Evolutionary conservation across 2,113 vertebrate species (phyloP), one percentile per base, ranked within the genome.

Genomic region (Grammomys surdaster): DNA sequence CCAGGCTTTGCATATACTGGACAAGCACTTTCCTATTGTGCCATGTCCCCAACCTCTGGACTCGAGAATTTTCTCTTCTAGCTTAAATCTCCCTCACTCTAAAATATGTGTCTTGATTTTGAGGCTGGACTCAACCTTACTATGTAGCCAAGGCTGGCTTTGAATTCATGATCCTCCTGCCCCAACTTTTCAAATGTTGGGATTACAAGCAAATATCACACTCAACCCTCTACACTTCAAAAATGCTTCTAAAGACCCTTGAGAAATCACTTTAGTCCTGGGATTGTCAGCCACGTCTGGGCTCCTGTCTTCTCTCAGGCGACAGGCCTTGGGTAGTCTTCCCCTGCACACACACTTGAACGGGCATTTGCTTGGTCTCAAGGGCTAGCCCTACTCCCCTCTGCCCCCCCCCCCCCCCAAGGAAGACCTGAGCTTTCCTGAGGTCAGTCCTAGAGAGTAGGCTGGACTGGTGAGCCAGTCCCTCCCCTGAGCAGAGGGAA

Each of bases 401-500:
- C 11, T 40, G 40, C 58, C 9, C 24, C 43, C 26, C 11, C 43
- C 26, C 11, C 9, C 24, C 43, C 26, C 7, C 58, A 96, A 36
- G 85, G 88, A 88, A 93, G 58, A 90, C 14, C 11, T 82, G 28
- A 67, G 51, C 63, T 84, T 77, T 65, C 48, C 4, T 63, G 60
- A 95, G 65, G 90, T 70, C 46, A 73, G 63, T 12, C 33, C 36
- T 75, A 40, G 84, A 19, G 33, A 78, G 40, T 51, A 19, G 70
- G 12, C 36, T 82, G 40, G 43, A 40, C 8, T 51, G 77, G 78
- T 24, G 86, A 87, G 73, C 33, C 33, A 75, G 77, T 17, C 36
- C n/a, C 81, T 81, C 46, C 36, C 65, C 48, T 19, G 16, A 33
- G 70, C n/a, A 26, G 69, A 96, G 75, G 67, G 65, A 88, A 97